Conservation (phyloP, 23 tunicate species). For the Halocynthia roretzi region DNA sequence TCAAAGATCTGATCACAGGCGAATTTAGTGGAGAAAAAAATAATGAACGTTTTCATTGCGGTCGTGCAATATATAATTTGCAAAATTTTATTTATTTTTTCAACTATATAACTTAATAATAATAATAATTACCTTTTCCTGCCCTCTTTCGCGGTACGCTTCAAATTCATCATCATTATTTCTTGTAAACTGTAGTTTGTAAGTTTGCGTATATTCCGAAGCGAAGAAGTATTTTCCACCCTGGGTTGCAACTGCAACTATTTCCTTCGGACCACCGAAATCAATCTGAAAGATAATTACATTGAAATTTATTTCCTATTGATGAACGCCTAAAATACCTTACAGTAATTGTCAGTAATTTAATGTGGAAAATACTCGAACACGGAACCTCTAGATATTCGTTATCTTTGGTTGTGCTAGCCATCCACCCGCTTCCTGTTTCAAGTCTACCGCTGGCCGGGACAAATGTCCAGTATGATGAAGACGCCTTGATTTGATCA, state of each 20-base stretch:
- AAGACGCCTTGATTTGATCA: not conserved
- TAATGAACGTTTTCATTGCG: too few relatives aligned
- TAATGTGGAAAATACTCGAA: not conserved
- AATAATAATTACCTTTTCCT: constrained; percentile 5
- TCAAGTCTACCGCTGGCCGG: not conserved
- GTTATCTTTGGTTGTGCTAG: not conserved
- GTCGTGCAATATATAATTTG: too few relatives aligned
- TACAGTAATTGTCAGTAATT: not conserved
- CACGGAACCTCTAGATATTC: constrained; percentile 15
- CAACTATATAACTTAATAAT: not conserved
- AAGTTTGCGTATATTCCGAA: constrained; percentile 6
- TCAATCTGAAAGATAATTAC: constrained; percentile 13
- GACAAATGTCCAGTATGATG: constrained; percentile 1
- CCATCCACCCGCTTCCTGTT: constrained; percentile 15
- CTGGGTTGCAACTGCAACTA: constrained; percentile 30
- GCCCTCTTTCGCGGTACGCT: constrained; percentile 9
- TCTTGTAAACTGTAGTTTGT: not conserved
- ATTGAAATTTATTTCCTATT: not conserved
- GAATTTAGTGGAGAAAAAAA: not conserved
- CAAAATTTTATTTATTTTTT: not conserved
- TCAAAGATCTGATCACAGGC: constrained; percentile 9
- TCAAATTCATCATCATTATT: not conserved
- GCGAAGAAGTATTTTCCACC: constrained; percentile 17
- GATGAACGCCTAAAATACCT: too few relatives aligned
- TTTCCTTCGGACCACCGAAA: constrained; percentile 7